Conservation (phyloP, 2,797 vertebrate genomes). For the Galaxias olidus region DNA sequence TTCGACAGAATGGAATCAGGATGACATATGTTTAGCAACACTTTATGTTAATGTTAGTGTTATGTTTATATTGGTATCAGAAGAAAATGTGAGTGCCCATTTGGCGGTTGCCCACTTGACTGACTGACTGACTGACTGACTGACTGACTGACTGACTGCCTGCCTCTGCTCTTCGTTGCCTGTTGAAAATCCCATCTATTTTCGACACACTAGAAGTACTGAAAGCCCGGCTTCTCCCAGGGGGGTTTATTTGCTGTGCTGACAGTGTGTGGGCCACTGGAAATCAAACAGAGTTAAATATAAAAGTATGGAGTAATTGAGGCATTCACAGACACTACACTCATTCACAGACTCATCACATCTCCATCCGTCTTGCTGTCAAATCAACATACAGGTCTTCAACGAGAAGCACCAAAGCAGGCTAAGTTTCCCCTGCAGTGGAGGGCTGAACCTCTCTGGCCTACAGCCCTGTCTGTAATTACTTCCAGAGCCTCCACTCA, state of each 20-base stretch:
- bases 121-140: not conserved
- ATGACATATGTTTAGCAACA: too few relatives aligned
- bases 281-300: slow-evolving; percentile 8
- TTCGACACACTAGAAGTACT: not conserved
- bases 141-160: not conserved
- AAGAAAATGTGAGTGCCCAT: too few relatives aligned
- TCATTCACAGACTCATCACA: slow-evolving; percentile 5
- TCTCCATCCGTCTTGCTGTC: not conserved
- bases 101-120: too few relatives aligned
- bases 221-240: not conserved
- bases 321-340: slow-evolving; percentile 3
- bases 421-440: too few relatives aligned
- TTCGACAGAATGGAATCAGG: too few relatives aligned
- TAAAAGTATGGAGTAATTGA: not conserved
- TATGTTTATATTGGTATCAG: too few relatives aligned
- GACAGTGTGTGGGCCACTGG: not conserved
- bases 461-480: too few relatives aligned
- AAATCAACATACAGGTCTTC: not conserved
- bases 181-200: not conserved
- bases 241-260: not conserved
- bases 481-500: too few relatives aligned
- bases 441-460: too few relatives aligned
- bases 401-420: too few relatives aligned
- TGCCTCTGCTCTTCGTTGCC: not conserved
- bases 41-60: too few relatives aligned